Evolutionary conservation across 2,888 invertebrate genomes (phyloP).

Genomic region (Agrochola macilenta): DNA sequence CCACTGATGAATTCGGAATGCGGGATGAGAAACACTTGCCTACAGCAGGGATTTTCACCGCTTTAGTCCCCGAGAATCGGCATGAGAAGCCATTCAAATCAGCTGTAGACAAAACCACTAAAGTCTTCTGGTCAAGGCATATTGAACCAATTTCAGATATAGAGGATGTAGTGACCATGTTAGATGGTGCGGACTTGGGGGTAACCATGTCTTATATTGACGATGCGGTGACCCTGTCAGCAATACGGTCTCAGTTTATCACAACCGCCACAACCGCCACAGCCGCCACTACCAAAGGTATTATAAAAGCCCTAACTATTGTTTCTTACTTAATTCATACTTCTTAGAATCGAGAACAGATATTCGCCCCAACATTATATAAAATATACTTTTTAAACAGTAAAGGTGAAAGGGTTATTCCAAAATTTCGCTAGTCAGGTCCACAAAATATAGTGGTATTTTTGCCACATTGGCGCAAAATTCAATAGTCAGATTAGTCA

Average conservation of each 20-base stretch:
- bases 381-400: background rate
- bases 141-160: background rate
- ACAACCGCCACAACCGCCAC: background rate
- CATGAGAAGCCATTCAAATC: background rate
- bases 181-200: background rate
- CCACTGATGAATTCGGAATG: background rate
- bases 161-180: constrained; percentile 13
- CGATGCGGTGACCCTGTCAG: constrained; percentile 10
- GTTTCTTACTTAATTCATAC: background rate
- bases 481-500: background rate
- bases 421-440: background rate
- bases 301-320: background rate
- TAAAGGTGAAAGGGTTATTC: background rate
- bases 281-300: background rate
- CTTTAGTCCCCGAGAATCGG: background rate
- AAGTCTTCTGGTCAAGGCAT: too few relatives aligned
- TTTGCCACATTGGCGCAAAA: background rate
- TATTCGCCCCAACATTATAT: background rate
- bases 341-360: background rate
- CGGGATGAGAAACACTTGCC: background rate
- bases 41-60: background rate
- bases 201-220: background rate
- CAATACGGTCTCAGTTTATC: constrained; percentile 3
- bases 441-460: too few relatives aligned
- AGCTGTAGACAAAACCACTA: too few relatives aligned